A percentile compares a stretch with the other conserved stretches of the same genome.
Conservation (phyloP, 2,113 vertebrate genomes). For the Ivindomyrus marchei region DNA sequence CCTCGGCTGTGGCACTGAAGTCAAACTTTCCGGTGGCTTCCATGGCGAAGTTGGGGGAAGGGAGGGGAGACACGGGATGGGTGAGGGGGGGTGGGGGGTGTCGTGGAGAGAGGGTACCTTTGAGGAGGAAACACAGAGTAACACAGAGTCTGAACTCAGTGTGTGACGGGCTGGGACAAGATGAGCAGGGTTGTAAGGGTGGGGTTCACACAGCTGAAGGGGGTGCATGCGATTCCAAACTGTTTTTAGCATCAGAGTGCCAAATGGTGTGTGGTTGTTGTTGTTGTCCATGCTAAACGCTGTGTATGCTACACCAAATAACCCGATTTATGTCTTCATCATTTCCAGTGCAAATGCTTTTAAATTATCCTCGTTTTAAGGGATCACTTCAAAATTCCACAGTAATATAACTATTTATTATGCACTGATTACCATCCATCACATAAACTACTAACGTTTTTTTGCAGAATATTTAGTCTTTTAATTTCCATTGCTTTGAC, state of each 20-base stretch:
- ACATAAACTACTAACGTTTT: background rate
- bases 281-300: background rate
- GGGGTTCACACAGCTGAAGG: background rate
- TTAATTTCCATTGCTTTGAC: background rate
- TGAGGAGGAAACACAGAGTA: background rate
- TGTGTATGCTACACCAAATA: background rate
- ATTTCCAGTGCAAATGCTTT: background rate
- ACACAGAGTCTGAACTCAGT: background rate
- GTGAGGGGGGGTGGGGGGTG: background rate
- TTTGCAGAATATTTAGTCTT: background rate
- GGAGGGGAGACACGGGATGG: background rate
- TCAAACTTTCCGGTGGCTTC: slow-evolving; percentile 74
- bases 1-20: slow-evolving; percentile 70
- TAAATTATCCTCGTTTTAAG: background rate
- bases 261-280: background rate
- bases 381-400: background rate
- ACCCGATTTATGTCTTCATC: background rate
- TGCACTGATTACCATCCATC: background rate
- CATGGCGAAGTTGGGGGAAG: slow-evolving; percentile 47
- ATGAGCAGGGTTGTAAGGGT: background rate
- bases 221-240: background rate
- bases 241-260: background rate
- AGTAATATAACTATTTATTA: background rate
- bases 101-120: background rate
- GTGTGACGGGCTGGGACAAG: background rate